Base-by-base conservation (phyloP, 2,888 invertebrate genomes). In the Ennomos quercinarius region DNA sequence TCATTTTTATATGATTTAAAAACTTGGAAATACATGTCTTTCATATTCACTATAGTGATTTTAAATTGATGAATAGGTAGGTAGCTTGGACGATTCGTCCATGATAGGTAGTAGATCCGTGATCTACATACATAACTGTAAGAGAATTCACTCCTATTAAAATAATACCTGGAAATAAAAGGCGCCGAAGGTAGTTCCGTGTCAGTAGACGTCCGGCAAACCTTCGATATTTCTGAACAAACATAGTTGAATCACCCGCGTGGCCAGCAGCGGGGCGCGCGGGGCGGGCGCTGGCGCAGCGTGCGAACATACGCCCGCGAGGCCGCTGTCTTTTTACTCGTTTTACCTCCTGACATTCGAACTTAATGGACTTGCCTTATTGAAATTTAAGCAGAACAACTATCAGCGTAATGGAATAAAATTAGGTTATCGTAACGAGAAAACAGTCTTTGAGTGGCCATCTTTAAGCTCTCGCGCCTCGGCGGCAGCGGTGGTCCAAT, bases 341-440 rank as follows among this genome's bases (percentile, higher is more conserved):
- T 80, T 81, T 86, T 86, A 81, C 86, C 86, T 88, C 78, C 82
- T 89, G 87, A 89, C 89, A 88, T 90, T 89, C 87, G 84, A 87
- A 87, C 87, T 86, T 89, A 90, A 91, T 90, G 86, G 85, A 84
- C 72, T 83, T 80, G 81, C 81, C 77, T 85, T 88, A 90, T 91
- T 89, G 88, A 90, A 87, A 90, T 87, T 85, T 83, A 86, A 90
- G 79, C 85, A 84, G 78, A 87, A 84, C 83, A 76, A 86, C 84
- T 81, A 80, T 79, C 83, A 78, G 83, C 79, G 77, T 86, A 87
- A 89, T 89, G 83, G 82, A 84, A 87, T 80, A 76, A 87, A 91
- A 91, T 89, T 91, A 86, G 91, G 91, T 90, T 91, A 92, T 87
- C 84, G 89, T 88, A 88, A 87, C 90, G 83, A 87, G 83, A 88